These are phyloP conservation scores for Dicrostonyx torquatus DNA, from an alignment of 2,797 vertebrate species.

Conservation along the genomic window DNA sequence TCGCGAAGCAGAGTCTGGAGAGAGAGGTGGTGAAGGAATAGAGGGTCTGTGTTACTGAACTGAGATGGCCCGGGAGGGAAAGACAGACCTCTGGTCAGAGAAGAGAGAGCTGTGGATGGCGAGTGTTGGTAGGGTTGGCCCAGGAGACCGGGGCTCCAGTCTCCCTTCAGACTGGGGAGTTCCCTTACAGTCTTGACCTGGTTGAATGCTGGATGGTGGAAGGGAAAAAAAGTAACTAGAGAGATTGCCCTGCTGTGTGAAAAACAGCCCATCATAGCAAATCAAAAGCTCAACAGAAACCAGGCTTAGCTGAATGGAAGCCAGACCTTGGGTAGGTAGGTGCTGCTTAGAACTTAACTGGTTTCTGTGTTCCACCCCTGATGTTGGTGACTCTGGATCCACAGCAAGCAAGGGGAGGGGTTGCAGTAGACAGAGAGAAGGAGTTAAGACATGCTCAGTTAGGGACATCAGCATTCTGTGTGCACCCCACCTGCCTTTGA, in stretches of 20 bases:
- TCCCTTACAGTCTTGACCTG: not conserved
- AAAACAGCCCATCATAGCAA: not conserved
- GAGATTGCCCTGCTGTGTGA: not conserved
- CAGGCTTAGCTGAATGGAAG: not conserved
- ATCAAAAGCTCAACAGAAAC: not conserved
- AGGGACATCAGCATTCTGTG: accelerated
- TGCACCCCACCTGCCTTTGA: not conserved
- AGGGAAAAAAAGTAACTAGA: not conserved
- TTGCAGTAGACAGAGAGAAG: not conserved
- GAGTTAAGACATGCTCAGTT: not conserved
- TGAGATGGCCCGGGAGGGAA: not conserved
- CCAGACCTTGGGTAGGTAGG: not conserved
- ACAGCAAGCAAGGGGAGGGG: not conserved
- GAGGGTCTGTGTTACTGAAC: not conserved
- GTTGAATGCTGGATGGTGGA: not conserved
- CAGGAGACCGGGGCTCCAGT: not conserved
- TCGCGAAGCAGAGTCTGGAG: slow-evolving; percentile 93
- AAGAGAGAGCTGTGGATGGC: not conserved
- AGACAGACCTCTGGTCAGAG: not conserved
- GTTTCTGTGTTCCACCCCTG: no score
- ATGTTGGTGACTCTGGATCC: not conserved
- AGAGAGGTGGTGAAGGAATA: not conserved
- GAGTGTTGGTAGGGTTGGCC: not conserved
- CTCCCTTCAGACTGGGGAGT: not conserved
- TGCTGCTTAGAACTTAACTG: not conserved